Evolutionary conservation across 2,113 vertebrate species (phyloP).

Genomic region (Pipa parva): DNA sequence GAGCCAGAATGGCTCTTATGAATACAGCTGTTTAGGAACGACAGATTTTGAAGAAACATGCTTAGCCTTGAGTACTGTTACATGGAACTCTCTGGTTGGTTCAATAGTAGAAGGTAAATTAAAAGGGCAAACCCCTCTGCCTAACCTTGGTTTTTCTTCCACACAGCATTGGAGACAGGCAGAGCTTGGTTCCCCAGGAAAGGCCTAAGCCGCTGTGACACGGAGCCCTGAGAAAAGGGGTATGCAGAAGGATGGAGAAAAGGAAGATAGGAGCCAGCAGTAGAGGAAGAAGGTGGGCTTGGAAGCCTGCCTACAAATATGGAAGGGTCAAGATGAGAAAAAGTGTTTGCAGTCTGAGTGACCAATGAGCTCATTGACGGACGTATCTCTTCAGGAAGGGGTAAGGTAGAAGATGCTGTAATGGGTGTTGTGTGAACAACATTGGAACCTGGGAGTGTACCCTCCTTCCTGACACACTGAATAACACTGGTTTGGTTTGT

Average conservation of each 20-base stretch:
- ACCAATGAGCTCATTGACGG: conserved; percentile 41
- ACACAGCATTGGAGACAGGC: conserved; percentile 67
- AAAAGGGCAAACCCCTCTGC: background rate
- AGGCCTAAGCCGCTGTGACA: conserved; percentile 56
- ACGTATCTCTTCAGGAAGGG: conserved; percentile 37
- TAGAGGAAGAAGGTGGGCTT: conserved; percentile 42
- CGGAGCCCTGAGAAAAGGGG: conserved; percentile 48
- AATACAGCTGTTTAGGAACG: too few species aligned
- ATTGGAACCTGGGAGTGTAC: conserved; percentile 25
- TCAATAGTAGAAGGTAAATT: background rate
- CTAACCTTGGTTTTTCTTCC: conserved; percentile 90
- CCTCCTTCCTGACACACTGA: conserved; percentile 45
- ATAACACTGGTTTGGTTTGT: conserved; percentile 37
- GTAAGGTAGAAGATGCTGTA: background rate
- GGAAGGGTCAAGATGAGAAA: conserved; percentile 53
- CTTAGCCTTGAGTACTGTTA: too few species aligned
- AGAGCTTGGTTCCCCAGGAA: conserved; percentile 55
- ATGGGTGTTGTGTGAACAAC: background rate
- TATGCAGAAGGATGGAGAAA: conserved; percentile 56
- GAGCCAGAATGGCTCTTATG: too few species aligned
- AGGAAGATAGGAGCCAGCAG: conserved; percentile 51
- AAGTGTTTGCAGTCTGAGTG: conserved; percentile 37
- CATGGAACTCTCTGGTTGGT: background rate
- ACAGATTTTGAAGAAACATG: too few species aligned
- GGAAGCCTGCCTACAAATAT: conserved; percentile 49